Evolutionary conservation across 1,140 invertebrate species (phyloP).

Genomic region (Bombus fervidus): DNA sequence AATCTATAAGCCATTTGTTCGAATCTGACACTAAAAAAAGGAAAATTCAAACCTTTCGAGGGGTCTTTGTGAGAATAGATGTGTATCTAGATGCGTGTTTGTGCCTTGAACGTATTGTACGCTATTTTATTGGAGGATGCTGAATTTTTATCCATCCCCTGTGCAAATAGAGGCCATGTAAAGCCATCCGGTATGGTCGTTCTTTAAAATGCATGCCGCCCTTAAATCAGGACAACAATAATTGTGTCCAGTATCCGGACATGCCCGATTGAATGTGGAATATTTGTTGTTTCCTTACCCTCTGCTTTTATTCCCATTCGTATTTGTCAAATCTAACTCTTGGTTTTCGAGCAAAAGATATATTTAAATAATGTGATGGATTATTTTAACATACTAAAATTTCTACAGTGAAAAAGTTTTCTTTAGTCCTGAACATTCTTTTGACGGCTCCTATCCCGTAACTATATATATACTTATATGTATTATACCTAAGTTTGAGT

Average conservation of each 20-base stretch:
- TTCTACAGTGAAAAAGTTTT: too few relatives aligned
- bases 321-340: constrained; percentile 17
- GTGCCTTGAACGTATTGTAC: constrained; percentile 18
- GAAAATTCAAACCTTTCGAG: not conserved
- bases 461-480: too few relatives aligned
- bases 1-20: not conserved
- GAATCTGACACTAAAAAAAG: not conserved
- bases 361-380: not conserved
- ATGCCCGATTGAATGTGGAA: constrained; percentile 33
- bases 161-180: constrained; percentile 68
- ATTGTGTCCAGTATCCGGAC: constrained; percentile 44
- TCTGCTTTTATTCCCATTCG: not conserved
- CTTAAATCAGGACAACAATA: constrained; percentile 76
- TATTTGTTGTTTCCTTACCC: constrained; percentile 41
- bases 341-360: not conserved
- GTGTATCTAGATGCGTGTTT: not conserved
- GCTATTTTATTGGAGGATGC: constrained; percentile 69
- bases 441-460: not conserved
- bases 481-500: too few relatives aligned
- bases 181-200: constrained; percentile 38
- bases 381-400: too few relatives aligned
- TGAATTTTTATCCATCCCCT: constrained; percentile 77
- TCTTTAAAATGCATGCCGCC: constrained; percentile 75
- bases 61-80: constrained; percentile 10
- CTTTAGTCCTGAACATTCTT: not conserved